Conservation (phyloP, 2,113 vertebrate genomes). For the Dromas ardeola region DNA sequence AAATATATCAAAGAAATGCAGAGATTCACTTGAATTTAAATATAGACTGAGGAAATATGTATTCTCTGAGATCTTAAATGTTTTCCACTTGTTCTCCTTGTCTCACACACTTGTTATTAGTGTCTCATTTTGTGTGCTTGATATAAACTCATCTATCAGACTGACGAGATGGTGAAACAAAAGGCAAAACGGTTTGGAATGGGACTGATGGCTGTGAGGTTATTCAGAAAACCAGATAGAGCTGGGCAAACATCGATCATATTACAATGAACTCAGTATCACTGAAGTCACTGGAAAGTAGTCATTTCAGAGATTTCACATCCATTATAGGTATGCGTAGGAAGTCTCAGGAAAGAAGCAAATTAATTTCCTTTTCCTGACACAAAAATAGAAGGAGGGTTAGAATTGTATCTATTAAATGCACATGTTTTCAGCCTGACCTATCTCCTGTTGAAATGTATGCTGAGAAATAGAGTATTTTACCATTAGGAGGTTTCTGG, state of each 20-base stretch:
- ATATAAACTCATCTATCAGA: not conserved
- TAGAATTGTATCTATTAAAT: not conserved
- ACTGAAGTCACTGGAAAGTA: not conserved
- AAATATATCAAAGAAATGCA: slow-evolving; percentile 1
- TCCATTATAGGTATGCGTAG: not conserved
- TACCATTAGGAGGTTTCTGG: not conserved
- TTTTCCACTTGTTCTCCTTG: not conserved
- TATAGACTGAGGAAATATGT: not conserved
- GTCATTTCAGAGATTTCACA: not conserved
- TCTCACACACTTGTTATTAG: not conserved
- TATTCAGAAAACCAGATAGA: not conserved
- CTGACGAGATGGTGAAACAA: not conserved
- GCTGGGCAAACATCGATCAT: not conserved
- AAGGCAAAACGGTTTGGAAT: not conserved
- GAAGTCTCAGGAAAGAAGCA: not conserved
- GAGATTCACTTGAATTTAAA: not conserved
- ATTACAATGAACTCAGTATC: not conserved
- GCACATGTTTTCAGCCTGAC: not conserved
- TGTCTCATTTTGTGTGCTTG: not conserved
- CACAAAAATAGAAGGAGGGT: not conserved
- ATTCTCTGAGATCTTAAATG: not conserved
- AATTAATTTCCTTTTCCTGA: not conserved
- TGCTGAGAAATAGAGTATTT: not conserved
- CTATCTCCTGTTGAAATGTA: not conserved
- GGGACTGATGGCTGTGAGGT: not conserved